phyloP scores from a whole-genome alignment of 2,113 vertebrate genomes.

The Mystacornis crossleyi region DNA sequence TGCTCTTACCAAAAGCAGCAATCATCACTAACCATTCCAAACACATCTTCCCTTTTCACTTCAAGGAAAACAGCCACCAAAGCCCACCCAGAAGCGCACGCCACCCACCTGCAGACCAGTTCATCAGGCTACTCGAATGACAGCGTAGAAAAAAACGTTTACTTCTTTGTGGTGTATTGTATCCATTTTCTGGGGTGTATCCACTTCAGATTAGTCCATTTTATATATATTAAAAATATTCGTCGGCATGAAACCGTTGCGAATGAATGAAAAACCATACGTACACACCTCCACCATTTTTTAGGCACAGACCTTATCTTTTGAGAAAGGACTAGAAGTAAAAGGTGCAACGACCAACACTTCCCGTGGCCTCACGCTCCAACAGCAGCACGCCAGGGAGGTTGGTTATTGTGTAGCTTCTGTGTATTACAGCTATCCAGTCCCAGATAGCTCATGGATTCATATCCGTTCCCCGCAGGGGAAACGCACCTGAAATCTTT shows the following conservation, averaged over 20 bases:
- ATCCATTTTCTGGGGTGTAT: background rate
- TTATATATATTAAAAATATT: conserved; percentile 59
- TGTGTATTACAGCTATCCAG: conserved; percentile 53
- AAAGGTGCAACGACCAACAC: conserved; percentile 35
- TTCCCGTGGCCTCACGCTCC: background rate
- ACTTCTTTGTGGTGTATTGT: background rate
- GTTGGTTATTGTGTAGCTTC: conserved; percentile 47
- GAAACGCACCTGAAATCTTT: conserved; percentile 39
- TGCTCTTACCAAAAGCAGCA: background rate
- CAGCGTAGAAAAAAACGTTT: conserved; percentile 19
- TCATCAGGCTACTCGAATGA: background rate
- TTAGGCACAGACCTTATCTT: conserved; percentile 68
- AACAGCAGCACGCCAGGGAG: conserved; percentile 33
- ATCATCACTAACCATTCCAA: background rate
- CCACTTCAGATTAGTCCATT: conserved; percentile 54
- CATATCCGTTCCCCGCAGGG: conserved; percentile 26
- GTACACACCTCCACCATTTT: conserved; percentile 53
- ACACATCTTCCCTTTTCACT: background rate
- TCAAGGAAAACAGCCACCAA: background rate
- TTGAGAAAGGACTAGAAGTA: conserved; percentile 53
- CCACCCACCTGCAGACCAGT: background rate
- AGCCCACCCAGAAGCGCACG: background rate
- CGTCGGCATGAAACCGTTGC: conserved; percentile 63
- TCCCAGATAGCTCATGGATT: conserved; percentile 24
- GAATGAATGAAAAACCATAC: conserved; percentile 52